phyloP scores from a whole-genome alignment of 2,888 invertebrate species.

The Frankliniella intonsa region DNA sequence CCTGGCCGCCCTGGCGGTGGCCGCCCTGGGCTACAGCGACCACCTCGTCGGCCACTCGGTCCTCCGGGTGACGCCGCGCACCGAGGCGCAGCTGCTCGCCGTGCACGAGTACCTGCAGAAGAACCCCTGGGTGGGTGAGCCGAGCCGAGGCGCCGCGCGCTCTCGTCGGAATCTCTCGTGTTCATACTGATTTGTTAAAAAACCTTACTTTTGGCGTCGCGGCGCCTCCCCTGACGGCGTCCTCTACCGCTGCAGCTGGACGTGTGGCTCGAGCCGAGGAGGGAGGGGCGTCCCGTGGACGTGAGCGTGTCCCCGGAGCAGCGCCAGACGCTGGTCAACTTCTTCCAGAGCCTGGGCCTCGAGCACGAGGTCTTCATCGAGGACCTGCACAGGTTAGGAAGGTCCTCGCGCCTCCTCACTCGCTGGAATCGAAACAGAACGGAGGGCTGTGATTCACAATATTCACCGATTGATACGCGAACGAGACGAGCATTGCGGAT shows the following conservation, averaged over 20 bases:
- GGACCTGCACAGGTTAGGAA: not conserved
- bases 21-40: not conserved
- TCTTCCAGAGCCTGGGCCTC: not conserved
- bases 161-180: not conserved
- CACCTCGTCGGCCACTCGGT: slow-evolving; percentile 38
- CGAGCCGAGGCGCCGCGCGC: not conserved
- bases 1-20: not conserved
- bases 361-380: not conserved
- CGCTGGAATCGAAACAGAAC: too few relatives aligned
- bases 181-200: not conserved
- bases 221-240: too few relatives aligned
- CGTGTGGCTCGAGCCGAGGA: not conserved
- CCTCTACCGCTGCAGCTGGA: not conserved
- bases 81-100: slow-evolving; percentile 29
- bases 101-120: not conserved
- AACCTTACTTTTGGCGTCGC: not conserved
- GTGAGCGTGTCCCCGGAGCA: not conserved
- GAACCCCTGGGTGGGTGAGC: too few relatives aligned
- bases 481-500: too few relatives aligned
- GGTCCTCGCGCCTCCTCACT: too few relatives aligned
- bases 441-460: too few relatives aligned
- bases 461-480: too few relatives aligned
- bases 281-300: not conserved
- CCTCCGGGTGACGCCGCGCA: slow-evolving; percentile 35
- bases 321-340: not conserved